Evolutionary conservation across 2,797 vertebrate genomes (phyloP), one percentile per base, ranked within the genome.

Genomic region (Manis javanica): DNA sequence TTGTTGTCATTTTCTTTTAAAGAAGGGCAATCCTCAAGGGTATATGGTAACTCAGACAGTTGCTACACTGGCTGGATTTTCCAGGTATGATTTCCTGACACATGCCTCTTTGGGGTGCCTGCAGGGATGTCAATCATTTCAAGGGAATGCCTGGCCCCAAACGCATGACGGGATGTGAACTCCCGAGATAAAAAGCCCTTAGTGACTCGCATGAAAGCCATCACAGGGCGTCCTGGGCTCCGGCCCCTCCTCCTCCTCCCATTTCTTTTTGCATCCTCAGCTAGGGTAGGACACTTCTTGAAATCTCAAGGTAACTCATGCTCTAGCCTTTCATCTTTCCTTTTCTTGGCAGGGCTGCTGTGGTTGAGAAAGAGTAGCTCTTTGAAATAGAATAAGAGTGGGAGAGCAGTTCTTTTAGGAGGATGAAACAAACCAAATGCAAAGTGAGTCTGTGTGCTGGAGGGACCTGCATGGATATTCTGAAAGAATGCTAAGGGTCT

Each of bases 311-410:
- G 90, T 82, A 88, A 78, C 77, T 69, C 83, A 49, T 18, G 23
- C 83, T 37, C 91, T 85, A 93, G 74, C 63, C 86, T 96, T 96
- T 96, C 81, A 95, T 95, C 96, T 96, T 92, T 87, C 19, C 78
- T 92, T 68, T 95, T 85, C 90, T 82, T 96, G 97, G 97, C 94
- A 94, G 95, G 71, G 86, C 74, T 77, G 86, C 75, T 87, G 63
- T 91, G 77, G 79, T 66, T 34, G 88, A 95, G 88, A 90, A 68
- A 69, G 94, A 95, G 84, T 37, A 72, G 86, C 79, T 87, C 91
- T 97, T 97, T 97, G 96, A 97, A 97, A 96, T 0, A 59, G 82
- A 97, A 10, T 89, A 82, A 95, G 97, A 95, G 86, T 89, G 72
- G 91, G 86, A 96, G 95, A 95, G 89, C 95, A 79, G 72, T 94